Evolutionary conservation across 2,797 vertebrate genomes (phyloP), one percentile per base, ranked within the genome.

Genomic region (Nannoperca obscura): DNA sequence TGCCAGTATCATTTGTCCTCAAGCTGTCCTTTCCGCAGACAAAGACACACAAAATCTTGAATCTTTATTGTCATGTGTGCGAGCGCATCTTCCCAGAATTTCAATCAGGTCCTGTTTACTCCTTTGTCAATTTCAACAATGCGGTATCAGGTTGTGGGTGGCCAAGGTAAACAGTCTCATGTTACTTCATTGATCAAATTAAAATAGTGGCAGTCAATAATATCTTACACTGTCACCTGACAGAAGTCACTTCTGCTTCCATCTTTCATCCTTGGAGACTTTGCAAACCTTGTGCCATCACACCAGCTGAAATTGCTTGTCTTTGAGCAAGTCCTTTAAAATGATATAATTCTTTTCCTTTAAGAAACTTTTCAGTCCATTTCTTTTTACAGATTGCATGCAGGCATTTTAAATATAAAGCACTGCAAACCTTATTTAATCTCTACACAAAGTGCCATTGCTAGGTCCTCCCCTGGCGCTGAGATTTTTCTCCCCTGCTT

Each of bases 1-100:
- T n/a, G 47, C 76, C 2, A 40, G 9, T 85, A 88, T 91, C 86
- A 87, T 93, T 93, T 90, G 85, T 94, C 89, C 82, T 79, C 54
- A 7, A 62, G 86, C 78, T 79, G 86, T 89, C 88, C 80, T 86
- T 80, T 88, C 65, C 49, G 74, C 82, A 72, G 83, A 90, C 81
- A 86, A 78, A 87, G 80, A 69, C 50, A 17, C 79, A 82, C 72
- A 58, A 71, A 80, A 84, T 87, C 80, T 62, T 50, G 73, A 74
- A 89, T 90, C 89, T 86, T 86, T 79, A 74, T 78, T 75, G 68
- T 66, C 1, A 62, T 17, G 70, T 3, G 44, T 32, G 78, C 32
- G 15, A 61, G 34, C 42, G 72, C 68, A 7, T 87, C 79, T 42
- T 74, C 57, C 19, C 61, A 57, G 72, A 88, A 80, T 90, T 82